Base-by-base conservation (phyloP, 2,797 vertebrate genomes). In the Chrysocyon brachyurus region DNA sequence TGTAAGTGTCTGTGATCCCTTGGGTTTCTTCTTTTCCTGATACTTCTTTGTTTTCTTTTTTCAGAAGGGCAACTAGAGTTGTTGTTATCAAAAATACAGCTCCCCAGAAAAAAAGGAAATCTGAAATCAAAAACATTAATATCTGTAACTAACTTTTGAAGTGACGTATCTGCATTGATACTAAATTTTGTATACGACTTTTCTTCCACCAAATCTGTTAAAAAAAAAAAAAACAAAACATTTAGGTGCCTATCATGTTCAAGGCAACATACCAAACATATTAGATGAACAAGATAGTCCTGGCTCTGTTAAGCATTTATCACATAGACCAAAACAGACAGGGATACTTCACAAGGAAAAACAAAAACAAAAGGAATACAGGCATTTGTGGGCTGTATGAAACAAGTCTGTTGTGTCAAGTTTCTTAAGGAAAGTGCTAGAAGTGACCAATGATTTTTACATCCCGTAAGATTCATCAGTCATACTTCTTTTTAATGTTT, bases 91-190 rank as follows among this genome's bases (percentile, higher is more conserved):
- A 98, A 98, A 99, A 99, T 87, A 99, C 97, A 95, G 99, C 96
- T 90, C 99, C 99, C 99, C 99, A 99, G 98, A 99, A 99, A 98
- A 99, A 99, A 97, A 99, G 98, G 98, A 99, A 99, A 98, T 99
- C 99, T 99, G 98, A 89, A 98, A 98, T 90, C 73, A 93, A 56
- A 96, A 84, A 95, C 72, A 70, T 96, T 97, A 90, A 92, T 91
- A 90, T 77, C 36, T 90, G 14, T 97, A 87, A 90, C 90, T 97
- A 97, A 96, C 77, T 91, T 97, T 64, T 96, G 72, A 94, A 97
- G 66, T 95, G 36, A 82, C 3, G 2, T 72, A 94, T 70, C 31
- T 96, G 90, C 49, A 91, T 9, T 92, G 11, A 86, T 81, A 82
- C 12, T 90, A 78, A 88, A 75, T 89, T 96, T 33, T 87, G 24